phyloP scores from a whole-genome alignment of 2,888 invertebrate species.

The Eupithecia vulgata region DNA sequence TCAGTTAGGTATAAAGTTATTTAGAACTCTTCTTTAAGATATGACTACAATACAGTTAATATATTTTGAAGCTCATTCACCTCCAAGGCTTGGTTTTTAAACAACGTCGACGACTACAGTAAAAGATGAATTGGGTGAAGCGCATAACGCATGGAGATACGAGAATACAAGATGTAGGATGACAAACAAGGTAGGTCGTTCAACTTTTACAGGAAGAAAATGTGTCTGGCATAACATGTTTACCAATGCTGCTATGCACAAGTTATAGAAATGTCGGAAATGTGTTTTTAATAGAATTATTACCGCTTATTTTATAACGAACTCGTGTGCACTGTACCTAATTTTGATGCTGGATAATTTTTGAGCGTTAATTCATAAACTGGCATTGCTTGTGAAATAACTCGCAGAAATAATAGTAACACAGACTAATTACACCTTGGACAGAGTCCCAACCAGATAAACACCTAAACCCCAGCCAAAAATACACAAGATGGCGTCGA shows the following conservation, averaged over 20 bases:
- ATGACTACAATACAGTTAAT: constrained; percentile 50
- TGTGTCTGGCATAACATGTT: constrained; percentile 32
- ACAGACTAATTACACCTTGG: constrained; percentile 82
- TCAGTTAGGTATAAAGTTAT: constrained; percentile 50
- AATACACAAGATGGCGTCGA: constrained; percentile 83
- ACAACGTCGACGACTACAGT: constrained; percentile 65
- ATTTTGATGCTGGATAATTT: neutral
- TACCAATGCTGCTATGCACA: constrained; percentile 22
- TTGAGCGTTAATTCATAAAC: constrained; percentile 34
- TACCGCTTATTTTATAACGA: neutral
- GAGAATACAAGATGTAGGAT: constrained; percentile 66
- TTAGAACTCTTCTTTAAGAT: constrained; percentile 53
- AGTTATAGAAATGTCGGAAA: constrained; percentile 21
- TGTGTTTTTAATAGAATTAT: constrained; percentile 2
- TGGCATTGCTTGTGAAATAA: constrained; percentile 54
- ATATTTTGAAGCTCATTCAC: constrained; percentile 69
- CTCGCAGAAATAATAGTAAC: constrained; percentile 71
- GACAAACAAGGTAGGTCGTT: constrained; percentile 70
- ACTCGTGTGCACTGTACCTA: neutral
- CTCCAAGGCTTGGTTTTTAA: constrained; percentile 64
- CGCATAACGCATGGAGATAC: constrained; percentile 54
- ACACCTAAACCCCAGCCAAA: constrained; percentile 83
- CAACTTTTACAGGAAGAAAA: constrained; percentile 61
- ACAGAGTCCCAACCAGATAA: constrained; percentile 82
- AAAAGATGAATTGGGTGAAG: constrained; percentile 77